Evolutionary conservation across 2,797 vertebrate genomes (phyloP).

Genomic region (Steatocranus sp.): DNA sequence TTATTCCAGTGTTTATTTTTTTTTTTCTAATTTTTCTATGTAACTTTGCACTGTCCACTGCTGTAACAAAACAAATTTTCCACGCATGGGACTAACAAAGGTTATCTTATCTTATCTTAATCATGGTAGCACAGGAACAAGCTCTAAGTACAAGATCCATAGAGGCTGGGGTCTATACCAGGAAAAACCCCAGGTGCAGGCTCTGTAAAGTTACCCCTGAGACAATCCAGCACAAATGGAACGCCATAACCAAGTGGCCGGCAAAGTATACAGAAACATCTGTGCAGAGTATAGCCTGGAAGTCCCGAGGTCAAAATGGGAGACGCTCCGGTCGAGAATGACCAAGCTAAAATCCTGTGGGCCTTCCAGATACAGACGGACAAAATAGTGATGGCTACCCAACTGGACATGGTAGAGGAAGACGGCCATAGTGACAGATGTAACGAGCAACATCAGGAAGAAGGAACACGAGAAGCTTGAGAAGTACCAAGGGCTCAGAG

Average conservation of each 20-base stretch:
- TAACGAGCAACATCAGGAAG: rapidly evolving
- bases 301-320: background rate
- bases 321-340: background rate
- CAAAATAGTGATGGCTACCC: background rate
- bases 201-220: background rate
- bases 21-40: background rate
- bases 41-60: background rate
- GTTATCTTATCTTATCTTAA: background rate
- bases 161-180: background rate
- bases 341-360: background rate
- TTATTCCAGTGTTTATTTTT: background rate
- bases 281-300: background rate
- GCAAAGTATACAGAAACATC: background rate
- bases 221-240: background rate
- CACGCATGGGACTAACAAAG: background rate
- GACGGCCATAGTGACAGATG: rapidly evolving
- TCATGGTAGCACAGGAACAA: background rate
- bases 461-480: background rate
- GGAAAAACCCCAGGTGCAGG: background rate
- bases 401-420: background rate
- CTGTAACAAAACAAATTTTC: background rate
- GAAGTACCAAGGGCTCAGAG: background rate
- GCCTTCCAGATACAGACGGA: background rate
- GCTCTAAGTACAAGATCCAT: rapidly evolving
- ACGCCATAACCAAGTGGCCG: rapidly evolving